A percentile compares a stretch with the other conserved stretches of the same genome.
These are phyloP conservation scores for Myotis lucifugus DNA, from an alignment of 2,113 vertebrate species.

Conservation along the genomic window DNA sequence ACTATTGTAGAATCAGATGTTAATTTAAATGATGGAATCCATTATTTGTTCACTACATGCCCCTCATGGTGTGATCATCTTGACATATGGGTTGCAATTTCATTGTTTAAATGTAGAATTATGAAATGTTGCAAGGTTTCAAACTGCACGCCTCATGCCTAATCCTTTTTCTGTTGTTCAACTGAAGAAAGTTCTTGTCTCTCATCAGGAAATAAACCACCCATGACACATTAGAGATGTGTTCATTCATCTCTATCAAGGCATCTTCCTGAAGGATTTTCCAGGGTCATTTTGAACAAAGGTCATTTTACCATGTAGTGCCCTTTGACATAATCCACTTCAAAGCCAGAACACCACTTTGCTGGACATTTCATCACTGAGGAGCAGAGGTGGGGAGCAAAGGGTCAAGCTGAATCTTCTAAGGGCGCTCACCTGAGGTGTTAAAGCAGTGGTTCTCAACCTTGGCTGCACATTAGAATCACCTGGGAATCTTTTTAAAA, in stretches of 20 bases:
- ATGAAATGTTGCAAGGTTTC: background rate
- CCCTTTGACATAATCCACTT: background rate
- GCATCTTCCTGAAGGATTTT: background rate
- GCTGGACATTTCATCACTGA: background rate
- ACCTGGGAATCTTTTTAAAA: too few species aligned
- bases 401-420: background rate
- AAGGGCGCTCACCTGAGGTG: background rate
- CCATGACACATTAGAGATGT: background rate
- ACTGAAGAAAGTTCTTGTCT: background rate
- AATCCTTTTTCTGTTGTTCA: background rate
- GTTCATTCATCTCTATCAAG: background rate
- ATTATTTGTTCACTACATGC: background rate
- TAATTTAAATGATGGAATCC: background rate
- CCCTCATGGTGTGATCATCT: background rate
- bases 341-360: background rate
- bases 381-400: background rate
- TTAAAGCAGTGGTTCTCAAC: too few species aligned
- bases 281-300: background rate
- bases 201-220: background rate
- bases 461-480: too few species aligned
- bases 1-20: background rate
- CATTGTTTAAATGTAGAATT: background rate
- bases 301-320: background rate
- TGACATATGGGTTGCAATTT: background rate
- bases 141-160: background rate